Conservation (phyloP, 1,140 invertebrate species). For the Bombus huntii region DNA sequence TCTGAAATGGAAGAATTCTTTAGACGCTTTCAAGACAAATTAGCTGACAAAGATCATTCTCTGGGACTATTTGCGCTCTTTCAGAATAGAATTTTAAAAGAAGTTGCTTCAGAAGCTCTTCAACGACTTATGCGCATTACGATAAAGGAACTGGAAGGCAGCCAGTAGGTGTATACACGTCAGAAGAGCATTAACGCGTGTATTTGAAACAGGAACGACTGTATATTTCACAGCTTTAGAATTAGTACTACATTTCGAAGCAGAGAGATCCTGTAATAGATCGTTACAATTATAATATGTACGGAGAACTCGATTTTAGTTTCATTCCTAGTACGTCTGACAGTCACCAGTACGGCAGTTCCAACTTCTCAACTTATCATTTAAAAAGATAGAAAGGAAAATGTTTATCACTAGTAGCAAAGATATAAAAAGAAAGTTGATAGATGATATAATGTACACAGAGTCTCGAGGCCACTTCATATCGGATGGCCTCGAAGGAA, state of each 20-base stretch:
- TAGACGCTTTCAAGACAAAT: background rate
- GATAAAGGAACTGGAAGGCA: background rate
- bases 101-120: background rate
- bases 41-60: background rate
- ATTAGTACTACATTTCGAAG: no score
- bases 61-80: background rate
- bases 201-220: no score
- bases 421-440: background rate
- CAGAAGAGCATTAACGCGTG: no score
- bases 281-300: background rate
- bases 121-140: background rate
- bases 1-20: background rate
- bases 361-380: background rate
- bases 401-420: no score
- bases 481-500: background rate
- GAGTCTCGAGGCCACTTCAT: background rate
- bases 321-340: background rate
- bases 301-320: background rate
- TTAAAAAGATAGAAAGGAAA: background rate
- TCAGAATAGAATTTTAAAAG: background rate
- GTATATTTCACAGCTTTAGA: no score
- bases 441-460: background rate
- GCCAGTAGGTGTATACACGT: no score
- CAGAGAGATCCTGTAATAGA: background rate
- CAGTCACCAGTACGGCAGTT: background rate